Evolutionary conservation across 1,140 invertebrate species (phyloP).

Genomic region (Drosophila chauvacae): DNA sequence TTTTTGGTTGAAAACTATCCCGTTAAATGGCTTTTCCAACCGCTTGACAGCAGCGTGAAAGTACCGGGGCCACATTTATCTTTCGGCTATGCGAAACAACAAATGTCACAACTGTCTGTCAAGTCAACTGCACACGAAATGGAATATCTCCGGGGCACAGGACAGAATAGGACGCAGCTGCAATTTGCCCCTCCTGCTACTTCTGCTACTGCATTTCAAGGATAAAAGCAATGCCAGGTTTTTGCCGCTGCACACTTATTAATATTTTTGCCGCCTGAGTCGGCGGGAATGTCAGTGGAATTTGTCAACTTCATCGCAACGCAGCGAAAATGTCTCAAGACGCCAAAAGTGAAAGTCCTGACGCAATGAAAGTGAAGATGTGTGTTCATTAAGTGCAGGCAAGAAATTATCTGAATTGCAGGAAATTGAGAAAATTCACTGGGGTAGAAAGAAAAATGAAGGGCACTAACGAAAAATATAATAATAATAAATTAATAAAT

Average conservation of each 20-base stretch:
- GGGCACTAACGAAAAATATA: too few species aligned
- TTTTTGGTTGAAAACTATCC: not conserved
- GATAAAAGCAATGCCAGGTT: conserved; percentile 30
- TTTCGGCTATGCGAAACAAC: conserved; percentile 44
- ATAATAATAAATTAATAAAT: too few species aligned
- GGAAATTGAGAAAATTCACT: conserved; percentile 1
- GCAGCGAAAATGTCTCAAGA: conserved; percentile 49
- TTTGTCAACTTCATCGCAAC: conserved; percentile 66
- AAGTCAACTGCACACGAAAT: conserved; percentile 55
- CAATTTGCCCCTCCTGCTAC: conserved; percentile 20
- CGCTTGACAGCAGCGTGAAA: conserved; percentile 31
- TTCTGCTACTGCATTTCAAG: conserved; percentile 22
- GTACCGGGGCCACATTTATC: conserved; percentile 33
- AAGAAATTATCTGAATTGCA: conserved; percentile 1
- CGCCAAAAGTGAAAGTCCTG: conserved; percentile 34
- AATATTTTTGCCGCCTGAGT: conserved; percentile 24
- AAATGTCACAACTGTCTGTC: conserved; percentile 72
- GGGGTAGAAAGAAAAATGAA: not conserved
- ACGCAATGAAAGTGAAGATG: conserved; percentile 47
- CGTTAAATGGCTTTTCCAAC: conserved; percentile 31
- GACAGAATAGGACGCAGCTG: conserved; percentile 21
- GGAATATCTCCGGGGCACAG: conserved; percentile 42
- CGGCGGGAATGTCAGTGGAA: conserved; percentile 50
- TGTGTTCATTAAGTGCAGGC: not conserved
- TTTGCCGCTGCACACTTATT: conserved; percentile 32